Evolutionary conservation across 1,140 invertebrate species (phyloP).

Genomic region (Aphelenchoides avenae): DNA sequence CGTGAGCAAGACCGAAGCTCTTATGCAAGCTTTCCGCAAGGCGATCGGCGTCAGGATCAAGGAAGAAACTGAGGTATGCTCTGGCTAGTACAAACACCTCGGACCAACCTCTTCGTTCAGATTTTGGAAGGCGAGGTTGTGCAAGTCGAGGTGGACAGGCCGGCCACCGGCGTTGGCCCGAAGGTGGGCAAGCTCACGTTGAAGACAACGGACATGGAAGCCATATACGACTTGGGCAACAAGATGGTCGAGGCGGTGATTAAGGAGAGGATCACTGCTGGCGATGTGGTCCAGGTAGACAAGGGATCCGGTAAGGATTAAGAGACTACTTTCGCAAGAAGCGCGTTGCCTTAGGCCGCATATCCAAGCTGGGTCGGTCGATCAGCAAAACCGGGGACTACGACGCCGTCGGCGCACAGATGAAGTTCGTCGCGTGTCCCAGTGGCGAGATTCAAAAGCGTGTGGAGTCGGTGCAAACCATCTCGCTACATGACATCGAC

Average conservation of each 20-base stretch:
- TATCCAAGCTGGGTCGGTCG: conserved; percentile 85
- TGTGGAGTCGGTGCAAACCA: conserved; percentile 97
- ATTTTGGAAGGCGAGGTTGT: conserved; percentile 99
- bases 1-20: conserved; percentile 97
- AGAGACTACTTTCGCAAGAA: neutral
- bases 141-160: conserved; percentile 89
- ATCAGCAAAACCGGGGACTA: conserved; percentile 93
- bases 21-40: conserved; percentile 92
- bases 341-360: conserved; percentile 85
- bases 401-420: conserved; percentile 82
- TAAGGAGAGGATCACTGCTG: conserved; percentile 80
- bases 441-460: conserved; percentile 96
- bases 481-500: conserved; percentile 96
- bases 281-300: conserved; percentile 59
- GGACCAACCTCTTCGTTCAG: conserved; percentile 64
- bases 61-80: conserved; percentile 64
- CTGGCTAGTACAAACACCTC: conserved; percentile 5
- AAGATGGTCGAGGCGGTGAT: conserved; percentile 97
- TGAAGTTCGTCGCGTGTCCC: conserved; percentile 91
- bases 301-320: conserved; percentile 47
- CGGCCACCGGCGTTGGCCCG: conserved; percentile 70
- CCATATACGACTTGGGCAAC: conserved; percentile 92
- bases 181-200: conserved; percentile 85
- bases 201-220: conserved; percentile 99
- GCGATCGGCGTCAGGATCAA: conserved; percentile 96